phyloP scores from a whole-genome alignment of 1,140 invertebrate species.

The Venturia canescens region DNA sequence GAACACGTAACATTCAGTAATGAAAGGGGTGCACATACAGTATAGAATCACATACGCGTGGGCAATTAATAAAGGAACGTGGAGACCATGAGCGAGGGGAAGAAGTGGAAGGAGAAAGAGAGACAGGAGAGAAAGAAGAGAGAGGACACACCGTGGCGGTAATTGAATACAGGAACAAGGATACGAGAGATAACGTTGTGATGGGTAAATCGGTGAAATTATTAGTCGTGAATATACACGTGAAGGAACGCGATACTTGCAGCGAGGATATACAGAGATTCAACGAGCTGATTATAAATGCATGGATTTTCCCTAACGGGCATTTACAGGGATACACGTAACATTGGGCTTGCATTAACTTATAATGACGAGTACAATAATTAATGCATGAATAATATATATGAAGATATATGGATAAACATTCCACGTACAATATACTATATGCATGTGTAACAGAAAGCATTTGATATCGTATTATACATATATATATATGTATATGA shows the following conservation, averaged over 20 bases:
- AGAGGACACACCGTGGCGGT: background rate
- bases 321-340: conserved; percentile 39
- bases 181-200: background rate
- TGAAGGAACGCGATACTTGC: conserved; percentile 4
- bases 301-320: conserved; percentile 36
- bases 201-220: conserved; percentile 31
- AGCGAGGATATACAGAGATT: background rate
- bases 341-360: conserved; percentile 28
- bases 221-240: conserved; percentile 28
- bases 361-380: conserved; percentile 32
- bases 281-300: conserved; percentile 39
- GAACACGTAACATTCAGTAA: conserved; percentile 17
- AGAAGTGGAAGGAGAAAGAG: background rate
- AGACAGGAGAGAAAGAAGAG: background rate
- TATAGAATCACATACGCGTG: conserved; percentile 18
- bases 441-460: conserved; percentile 15
- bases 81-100: background rate
- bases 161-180: conserved; percentile 30
- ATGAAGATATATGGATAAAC: background rate
- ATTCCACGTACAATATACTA: conserved; percentile 12
- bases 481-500: background rate
- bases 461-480: background rate
- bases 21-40: background rate
- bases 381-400: conserved; percentile 28
- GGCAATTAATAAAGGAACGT: conserved; percentile 34